Evolutionary conservation across 1,140 invertebrate genomes (phyloP).

Genomic region (Drosophila arawakana): DNA sequence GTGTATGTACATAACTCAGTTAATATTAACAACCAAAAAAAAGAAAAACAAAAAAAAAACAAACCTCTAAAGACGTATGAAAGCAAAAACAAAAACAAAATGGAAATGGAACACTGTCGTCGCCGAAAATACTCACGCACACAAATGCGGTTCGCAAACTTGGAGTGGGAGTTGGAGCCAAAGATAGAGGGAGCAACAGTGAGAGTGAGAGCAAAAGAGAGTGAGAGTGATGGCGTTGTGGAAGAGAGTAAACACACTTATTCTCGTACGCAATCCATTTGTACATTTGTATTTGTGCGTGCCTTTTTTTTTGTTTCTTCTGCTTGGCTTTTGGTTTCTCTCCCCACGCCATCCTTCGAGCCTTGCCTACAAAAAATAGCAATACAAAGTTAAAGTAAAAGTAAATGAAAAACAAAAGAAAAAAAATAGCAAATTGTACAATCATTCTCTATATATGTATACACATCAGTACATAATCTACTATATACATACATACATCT

Average conservation of each 20-base stretch:
- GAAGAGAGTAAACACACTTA: background rate
- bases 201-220: background rate
- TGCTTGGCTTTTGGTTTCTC: background rate
- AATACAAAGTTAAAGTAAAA: background rate
- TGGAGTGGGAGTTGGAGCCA: background rate
- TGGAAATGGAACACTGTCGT: background rate
- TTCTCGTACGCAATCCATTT: constrained; percentile 1
- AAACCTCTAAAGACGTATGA: background rate
- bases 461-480: constrained; percentile 3
- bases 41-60: background rate
- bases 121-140: constrained; percentile 31
- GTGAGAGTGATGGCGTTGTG: background rate
- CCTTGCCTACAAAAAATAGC: background rate
- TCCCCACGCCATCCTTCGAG: background rate
- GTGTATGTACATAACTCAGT: constrained; percentile 13
- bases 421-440: constrained; percentile 39
- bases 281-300: constrained; percentile 1
- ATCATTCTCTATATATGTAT: constrained; percentile 15
- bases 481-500: background rate
- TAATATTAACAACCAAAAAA: constrained; percentile 2
- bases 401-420: background rate
- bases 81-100: background rate
- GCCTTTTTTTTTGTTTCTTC: constrained; percentile 9
- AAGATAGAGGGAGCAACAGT: background rate
- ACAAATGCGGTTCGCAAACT: background rate